Evolutionary conservation across 1,140 invertebrate species (phyloP).

Genomic region (Monomorium pharaonis): DNA sequence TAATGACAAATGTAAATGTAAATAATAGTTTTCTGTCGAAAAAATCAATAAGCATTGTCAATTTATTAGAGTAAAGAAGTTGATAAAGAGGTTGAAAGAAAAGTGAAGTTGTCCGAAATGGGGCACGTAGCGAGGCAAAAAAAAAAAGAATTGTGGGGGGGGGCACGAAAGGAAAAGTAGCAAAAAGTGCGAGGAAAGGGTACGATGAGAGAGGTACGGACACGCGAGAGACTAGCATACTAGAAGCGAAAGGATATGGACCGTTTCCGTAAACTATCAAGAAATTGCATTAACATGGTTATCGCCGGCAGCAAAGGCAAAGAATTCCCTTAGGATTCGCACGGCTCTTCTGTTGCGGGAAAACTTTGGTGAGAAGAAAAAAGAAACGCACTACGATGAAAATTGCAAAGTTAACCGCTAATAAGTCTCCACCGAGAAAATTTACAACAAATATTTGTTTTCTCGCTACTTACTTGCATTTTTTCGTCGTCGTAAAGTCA

Average conservation of each 20-base stretch:
- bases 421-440: slow-evolving; percentile 55
- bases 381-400: background rate
- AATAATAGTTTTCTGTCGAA: background rate
- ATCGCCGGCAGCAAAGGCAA: slow-evolving; percentile 56
- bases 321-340: slow-evolving; percentile 58
- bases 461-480: slow-evolving; percentile 49
- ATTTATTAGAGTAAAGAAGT: background rate
- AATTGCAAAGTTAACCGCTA: slow-evolving; percentile 58
- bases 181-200: slow-evolving; percentile 12
- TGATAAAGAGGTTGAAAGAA: background rate
- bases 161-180: background rate
- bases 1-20: background rate
- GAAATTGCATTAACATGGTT: slow-evolving; percentile 68
- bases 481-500: background rate
- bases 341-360: background rate
- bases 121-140: background rate
- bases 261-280: slow-evolving; percentile 64
- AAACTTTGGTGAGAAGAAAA: slow-evolving; percentile 29
- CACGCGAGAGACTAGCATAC: slow-evolving; percentile 48
- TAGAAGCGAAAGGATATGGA: slow-evolving; percentile 61
- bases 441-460: slow-evolving; percentile 71
- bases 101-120: background rate
- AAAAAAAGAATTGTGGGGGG: slow-evolving; percentile 3
- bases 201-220: slow-evolving; percentile 14
- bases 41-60: background rate